Base-by-base conservation (phyloP, 92 coral and sea anemone species). In the Phenganax stokvisi region DNA sequence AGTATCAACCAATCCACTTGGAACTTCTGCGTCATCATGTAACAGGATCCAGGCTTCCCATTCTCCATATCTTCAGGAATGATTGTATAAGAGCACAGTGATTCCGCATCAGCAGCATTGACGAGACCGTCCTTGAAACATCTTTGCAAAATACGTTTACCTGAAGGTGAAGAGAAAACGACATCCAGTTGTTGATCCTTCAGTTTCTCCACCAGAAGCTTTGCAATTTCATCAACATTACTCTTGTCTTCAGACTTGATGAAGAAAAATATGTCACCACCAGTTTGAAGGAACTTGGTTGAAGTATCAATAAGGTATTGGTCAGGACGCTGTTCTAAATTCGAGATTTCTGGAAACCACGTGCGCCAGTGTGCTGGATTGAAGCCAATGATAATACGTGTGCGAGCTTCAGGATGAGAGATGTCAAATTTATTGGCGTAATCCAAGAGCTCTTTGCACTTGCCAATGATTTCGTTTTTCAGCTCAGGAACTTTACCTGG, bases 21-120 rank as follows among this genome's bases (percentile, higher is more conserved):
- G 78, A 90, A 90, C 89, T 90, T 89, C 81, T 90, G 93, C 25
- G 93, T 74, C 86, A 90, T 66, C 9, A 90, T 85, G 84, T 85
- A 90, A 0, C 87, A 83, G 12, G 91, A 87, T 3, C 93, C 93
- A 71, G 93, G 93, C 47, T 63, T 69, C 28, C 85, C 85, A 0
- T 77, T 70, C 7, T 8, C 51, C 51, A 25, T 29, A 37, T 81
- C 61, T 13, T 81, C 85, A 31, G 66, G 77, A 54, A 81, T 70
- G 62, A 81, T 44, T 4, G 68, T 31, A 27, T 81, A 55, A 11
- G 56, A 56, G n/a, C 64, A 12, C 51, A 75, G 13, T 12, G 80
- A 51, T 31, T 89, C 91, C 4, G 91, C 85, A 74, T 90, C 96
- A 52, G 91, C 54, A 3, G 96, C 91, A 68, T 90, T 90, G 52